A percentile compares a stretch with the other conserved stretches of the same genome.
Conservation (phyloP, 2,888 invertebrate species). For the Euspilapteryx auroguttella region DNA sequence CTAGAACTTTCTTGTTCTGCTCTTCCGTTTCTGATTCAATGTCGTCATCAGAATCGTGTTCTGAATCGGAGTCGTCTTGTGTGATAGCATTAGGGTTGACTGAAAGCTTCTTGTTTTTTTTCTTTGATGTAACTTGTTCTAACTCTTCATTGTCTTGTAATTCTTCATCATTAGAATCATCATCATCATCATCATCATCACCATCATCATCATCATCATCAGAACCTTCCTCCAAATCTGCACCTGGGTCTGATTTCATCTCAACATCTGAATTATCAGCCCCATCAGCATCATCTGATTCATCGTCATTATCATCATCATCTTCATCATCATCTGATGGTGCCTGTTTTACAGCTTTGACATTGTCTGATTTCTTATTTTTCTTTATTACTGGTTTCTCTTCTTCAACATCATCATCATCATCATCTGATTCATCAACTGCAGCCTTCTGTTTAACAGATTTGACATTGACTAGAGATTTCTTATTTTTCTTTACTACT, state of each 20-base stretch:
- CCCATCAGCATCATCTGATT: not conserved
- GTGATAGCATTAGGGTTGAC: conserved; percentile 47
- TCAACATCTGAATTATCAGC: not conserved
- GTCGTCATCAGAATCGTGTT: conserved; percentile 49
- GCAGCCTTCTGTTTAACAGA: not conserved
- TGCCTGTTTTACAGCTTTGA: not conserved
- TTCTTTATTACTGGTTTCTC: conserved; percentile 11
- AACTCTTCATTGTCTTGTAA: conserved; percentile 3
- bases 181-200: conserved; percentile 16
- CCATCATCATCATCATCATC: conserved; percentile 16
- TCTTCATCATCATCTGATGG: conserved; percentile 2
- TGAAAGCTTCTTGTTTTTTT: conserved; percentile 4
- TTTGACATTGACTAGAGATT: no score
- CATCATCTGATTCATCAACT: conserved; percentile 9
- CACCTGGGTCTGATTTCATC: not conserved
- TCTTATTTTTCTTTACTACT: no score
- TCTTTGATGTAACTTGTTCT: conserved; percentile 3
- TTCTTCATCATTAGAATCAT: conserved; percentile 8
- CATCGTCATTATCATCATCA: conserved; percentile 8
- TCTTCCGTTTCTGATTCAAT: conserved; percentile 42
- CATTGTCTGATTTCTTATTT: not conserved
- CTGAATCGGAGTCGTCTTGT: conserved; percentile 41
- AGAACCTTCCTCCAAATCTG: no score
- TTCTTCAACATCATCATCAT: conserved; percentile 22
- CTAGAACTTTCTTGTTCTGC: conserved; percentile 24